phyloP scores from a whole-genome alignment of 2,797 vertebrate genomes.

The Okamejei kenojei region DNA sequence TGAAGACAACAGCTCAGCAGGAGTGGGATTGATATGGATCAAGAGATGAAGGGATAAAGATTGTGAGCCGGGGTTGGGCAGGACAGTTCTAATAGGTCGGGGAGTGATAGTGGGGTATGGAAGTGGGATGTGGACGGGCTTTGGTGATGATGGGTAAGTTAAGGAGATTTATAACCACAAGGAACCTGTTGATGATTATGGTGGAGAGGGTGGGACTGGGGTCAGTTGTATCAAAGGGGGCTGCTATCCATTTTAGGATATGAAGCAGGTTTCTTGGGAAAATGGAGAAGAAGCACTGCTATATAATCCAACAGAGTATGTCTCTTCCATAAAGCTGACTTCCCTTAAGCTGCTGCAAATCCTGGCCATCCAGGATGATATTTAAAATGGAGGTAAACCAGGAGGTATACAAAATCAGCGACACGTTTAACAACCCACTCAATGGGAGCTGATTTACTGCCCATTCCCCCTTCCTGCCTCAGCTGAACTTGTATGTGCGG shows the following conservation, averaged over 20 bases:
- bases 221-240: not conserved
- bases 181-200: too few species aligned
- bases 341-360: not conserved
- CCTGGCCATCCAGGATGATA: not conserved
- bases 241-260: not conserved
- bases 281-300: too few species aligned
- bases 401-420: not conserved
- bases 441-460: not conserved
- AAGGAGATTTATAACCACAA: too few species aligned
- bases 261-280: not conserved
- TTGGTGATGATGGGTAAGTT: too few species aligned
- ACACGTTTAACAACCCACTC: not conserved
- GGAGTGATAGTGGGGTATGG: too few species aligned
- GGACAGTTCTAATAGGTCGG: too few species aligned
- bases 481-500: not conserved
- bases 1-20: not conserved
- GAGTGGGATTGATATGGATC: not conserved
- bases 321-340: not conserved
- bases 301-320: too few species aligned
- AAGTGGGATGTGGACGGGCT: too few species aligned
- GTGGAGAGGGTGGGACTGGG: too few species aligned
- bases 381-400: not conserved
- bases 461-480: not conserved
- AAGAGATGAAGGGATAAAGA: not conserved
- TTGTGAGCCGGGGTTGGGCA: not conserved